Evolutionary conservation across 2,113 vertebrate genomes (phyloP), one percentile per base, ranked within the genome.

Genomic region (Malurus elegans): DNA sequence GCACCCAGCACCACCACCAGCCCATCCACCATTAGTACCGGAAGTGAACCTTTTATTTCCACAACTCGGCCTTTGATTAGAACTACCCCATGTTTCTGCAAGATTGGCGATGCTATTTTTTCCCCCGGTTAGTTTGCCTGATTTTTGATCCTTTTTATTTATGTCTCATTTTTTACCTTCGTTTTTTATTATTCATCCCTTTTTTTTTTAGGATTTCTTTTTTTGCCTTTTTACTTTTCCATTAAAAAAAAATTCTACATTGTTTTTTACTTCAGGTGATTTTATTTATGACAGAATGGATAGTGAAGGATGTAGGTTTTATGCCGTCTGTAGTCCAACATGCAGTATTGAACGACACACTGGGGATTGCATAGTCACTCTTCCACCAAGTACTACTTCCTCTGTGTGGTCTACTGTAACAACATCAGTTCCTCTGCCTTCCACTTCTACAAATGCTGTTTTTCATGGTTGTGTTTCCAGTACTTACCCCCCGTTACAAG

Each of bases 271-370:
- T 13, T 16, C 17, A 99, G 99, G 97, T 8, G 96, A 93, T 2
- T 1, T 94, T 4, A 98, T 99, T 32, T 99, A 99, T 56, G 96
- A 96, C 23, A 6, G 36, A 86, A 90, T 62, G 3, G 99, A 99
- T 94, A 97, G 91, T 4, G 93, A 66, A 0, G 98, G 98, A 2
- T 98, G 98, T 96, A 97, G 96, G 70, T 99, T 96, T 74, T 98
- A 95, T 10, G 98, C 98, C 3, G 17, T 94, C 8, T 99, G 99
- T 90, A 96, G 64, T 93, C 15, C 26, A 1, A 56, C 34, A 1
- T 99, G 99, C 86, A 47, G 20, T 4, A 62, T 98, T 92, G 95
- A 97, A 40, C 96, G 82, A 8, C 48, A 32, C 6, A 9, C 44
- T 8, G 23, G 24, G 10, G 0, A 2, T 34, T 98, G 98, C 45